Conservation (phyloP, 2,888 invertebrate species). For the Sminthurinus aureus region DNA sequence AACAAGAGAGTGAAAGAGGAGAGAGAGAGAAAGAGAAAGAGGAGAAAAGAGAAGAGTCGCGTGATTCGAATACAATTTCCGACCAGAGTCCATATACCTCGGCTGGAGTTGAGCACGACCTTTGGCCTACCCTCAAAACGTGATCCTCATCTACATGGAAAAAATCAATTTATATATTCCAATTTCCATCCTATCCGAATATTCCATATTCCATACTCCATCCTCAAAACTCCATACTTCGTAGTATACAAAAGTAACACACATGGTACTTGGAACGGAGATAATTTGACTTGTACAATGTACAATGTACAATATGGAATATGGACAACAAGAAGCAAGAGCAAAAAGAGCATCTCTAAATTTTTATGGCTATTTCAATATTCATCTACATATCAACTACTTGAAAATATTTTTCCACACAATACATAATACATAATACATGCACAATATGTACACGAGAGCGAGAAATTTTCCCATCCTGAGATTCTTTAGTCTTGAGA, state of each 20-base stretch:
- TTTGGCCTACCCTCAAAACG: slow-evolving; percentile 57
- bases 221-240: neutral
- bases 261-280: neutral
- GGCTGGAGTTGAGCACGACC: slow-evolving; percentile 60
- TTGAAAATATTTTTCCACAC: too few species aligned
- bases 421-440: too few species aligned
- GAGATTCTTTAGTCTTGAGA: too few species aligned
- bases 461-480: too few species aligned
- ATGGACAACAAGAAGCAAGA: neutral
- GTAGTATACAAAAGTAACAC: neutral
- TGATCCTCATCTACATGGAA: slow-evolving; percentile 49
- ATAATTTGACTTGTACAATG: neutral
- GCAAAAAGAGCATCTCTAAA: neutral
- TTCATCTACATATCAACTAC: too few species aligned
- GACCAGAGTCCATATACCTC: slow-evolving; percentile 56
- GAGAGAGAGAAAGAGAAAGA: too few species aligned
- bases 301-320: neutral
- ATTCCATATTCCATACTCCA: neutral
- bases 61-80: slow-evolving; percentile 59
- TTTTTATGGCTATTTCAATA: slow-evolving; percentile 7
- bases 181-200: slow-evolving; percentile 26
- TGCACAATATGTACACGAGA: too few species aligned
- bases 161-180: slow-evolving; percentile 51
- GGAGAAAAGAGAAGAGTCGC: slow-evolving; percentile 55
- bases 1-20: too few species aligned